Evolutionary conservation across 1,140 invertebrate species (phyloP).

Genomic region (Himalopsyche phryganea): DNA sequence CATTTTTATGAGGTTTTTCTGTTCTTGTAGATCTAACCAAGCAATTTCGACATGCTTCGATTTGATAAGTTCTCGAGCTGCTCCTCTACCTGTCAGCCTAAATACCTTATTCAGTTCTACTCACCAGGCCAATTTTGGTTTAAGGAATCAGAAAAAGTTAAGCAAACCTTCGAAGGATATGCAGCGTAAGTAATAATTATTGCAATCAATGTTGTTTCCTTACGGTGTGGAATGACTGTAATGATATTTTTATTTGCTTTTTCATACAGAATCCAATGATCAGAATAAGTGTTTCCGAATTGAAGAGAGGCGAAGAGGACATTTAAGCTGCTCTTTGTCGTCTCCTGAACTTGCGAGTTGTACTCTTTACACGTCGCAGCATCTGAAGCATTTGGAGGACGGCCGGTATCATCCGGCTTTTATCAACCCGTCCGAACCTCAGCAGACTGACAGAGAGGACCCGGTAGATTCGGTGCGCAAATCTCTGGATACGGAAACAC

Average conservation of each 20-base stretch:
- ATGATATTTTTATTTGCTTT: too few species aligned
- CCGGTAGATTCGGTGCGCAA: too few species aligned
- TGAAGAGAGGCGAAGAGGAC: conserved; percentile 4
- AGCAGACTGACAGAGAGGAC: too few species aligned
- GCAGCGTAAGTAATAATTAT: too few species aligned
- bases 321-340: conserved; percentile 23
- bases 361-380: background rate
- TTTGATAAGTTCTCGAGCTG: conserved; percentile 20
- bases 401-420: too few species aligned
- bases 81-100: conserved; percentile 28
- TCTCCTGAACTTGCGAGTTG: conserved; percentile 25
- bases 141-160: conserved; percentile 14
- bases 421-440: too few species aligned
- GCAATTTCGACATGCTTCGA: conserved; percentile 16
- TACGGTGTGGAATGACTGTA: too few species aligned
- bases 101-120: conserved; percentile 25
- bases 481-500: too few species aligned
- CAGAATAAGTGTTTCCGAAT: background rate
- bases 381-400: background rate
- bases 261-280: conserved; percentile 5
- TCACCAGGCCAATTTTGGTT: conserved; percentile 14
- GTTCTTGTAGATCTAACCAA: conserved; percentile 26
- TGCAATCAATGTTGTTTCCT: too few species aligned
- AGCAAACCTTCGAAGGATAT: conserved; percentile 16
- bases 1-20: too few species aligned